Evolutionary conservation across 2,888 invertebrate genomes (phyloP), one percentile per base, ranked within the genome.

Genomic region (Tenodera sinensis): DNA sequence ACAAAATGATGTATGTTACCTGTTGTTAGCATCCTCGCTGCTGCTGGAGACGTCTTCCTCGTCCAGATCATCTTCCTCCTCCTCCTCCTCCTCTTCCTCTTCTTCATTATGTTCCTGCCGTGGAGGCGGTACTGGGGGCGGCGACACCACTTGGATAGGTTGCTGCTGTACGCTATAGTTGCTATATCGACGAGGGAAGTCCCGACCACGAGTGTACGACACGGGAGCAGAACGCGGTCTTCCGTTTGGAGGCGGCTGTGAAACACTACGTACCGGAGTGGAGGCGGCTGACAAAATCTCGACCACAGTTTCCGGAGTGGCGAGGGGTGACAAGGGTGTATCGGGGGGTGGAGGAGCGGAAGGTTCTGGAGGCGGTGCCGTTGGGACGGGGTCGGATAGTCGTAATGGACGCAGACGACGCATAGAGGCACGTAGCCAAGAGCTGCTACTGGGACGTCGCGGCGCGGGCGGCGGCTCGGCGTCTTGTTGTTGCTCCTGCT

Each of bases 351-450:
- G 54, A 28, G 84, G 83, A 28, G 42, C 42, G 9, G 42, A 42
- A 42, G 42, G 42, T 12, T n/a, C 93, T 89, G 6, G 92, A 92
- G 82, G 14, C 54, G 42, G 83, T 4, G 85, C 54, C 88, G 89
- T 47, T 84, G 82, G 88, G 71, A 89, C 84, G 30, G 92, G 92
- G 90, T 91, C 94, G n/a, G 94, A 94, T 83, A 95, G 91, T 84
- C 94, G 93, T 89, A 95, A 92, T 91, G 94, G 95, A 54, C 94
- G 93, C 88, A 95, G 92, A 27, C 95, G 93, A 89, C 95, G 93
- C 95, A 95, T 95, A 47, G 95, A 95, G 85, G 93, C 94, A 90
- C 95, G 93, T 91, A 95, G 92, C 95, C 95, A 95, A 90, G 91
- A 91, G 89, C 91, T 91, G 54, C 54, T 71, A 20, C 54, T 71